A percentile compares a stretch with the other conserved stretches of the same genome.
These are phyloP conservation scores for Brachionus koreanus DNA, from an alignment of 1,140 invertebrate species.

Conservation along the genomic window DNA sequence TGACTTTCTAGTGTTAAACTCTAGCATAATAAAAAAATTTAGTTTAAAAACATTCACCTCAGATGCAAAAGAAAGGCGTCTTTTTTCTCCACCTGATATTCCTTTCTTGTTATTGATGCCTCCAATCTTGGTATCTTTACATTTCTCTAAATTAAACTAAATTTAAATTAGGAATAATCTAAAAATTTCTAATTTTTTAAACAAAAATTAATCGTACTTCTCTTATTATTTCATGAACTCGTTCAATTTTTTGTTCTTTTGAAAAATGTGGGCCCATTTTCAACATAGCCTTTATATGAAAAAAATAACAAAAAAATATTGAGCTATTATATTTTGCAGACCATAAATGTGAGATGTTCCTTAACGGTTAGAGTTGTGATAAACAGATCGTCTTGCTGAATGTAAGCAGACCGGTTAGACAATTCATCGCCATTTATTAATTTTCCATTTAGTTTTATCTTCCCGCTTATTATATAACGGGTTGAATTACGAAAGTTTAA, in stretches of 20 bases:
- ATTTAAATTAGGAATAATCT: not conserved
- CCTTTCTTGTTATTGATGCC: slow-evolving; percentile 78
- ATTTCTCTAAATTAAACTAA: slow-evolving; percentile 69
- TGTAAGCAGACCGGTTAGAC: slow-evolving; percentile 79
- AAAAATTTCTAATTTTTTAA: not conserved
- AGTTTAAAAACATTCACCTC: too few relatives aligned
- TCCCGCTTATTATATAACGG: slow-evolving; percentile 68
- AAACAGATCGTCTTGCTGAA: slow-evolving; percentile 74
- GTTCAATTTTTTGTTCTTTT: slow-evolving; percentile 69
- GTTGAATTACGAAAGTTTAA: slow-evolving; percentile 73
- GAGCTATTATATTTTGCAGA: slow-evolving; percentile 64
- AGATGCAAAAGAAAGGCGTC: slow-evolving; percentile 87
- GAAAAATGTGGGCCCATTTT: slow-evolving; percentile 80
- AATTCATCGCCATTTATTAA: slow-evolving; percentile 59
- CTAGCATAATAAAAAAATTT: too few relatives aligned
- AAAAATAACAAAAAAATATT: slow-evolving; percentile 59
- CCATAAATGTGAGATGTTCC: slow-evolving; percentile 63
- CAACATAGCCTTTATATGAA: slow-evolving; percentile 73
- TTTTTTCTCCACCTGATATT: slow-evolving; percentile 90
- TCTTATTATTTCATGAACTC: slow-evolving; percentile 82
- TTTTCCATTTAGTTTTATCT: slow-evolving; percentile 60
- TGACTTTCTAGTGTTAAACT: too few relatives aligned
- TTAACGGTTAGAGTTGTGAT: slow-evolving; percentile 62
- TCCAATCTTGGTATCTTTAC: slow-evolving; percentile 62
- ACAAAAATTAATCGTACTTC: slow-evolving; percentile 64